Evolutionary conservation across 2,888 invertebrate species (phyloP).

Genomic region (Dicycla oo): DNA sequence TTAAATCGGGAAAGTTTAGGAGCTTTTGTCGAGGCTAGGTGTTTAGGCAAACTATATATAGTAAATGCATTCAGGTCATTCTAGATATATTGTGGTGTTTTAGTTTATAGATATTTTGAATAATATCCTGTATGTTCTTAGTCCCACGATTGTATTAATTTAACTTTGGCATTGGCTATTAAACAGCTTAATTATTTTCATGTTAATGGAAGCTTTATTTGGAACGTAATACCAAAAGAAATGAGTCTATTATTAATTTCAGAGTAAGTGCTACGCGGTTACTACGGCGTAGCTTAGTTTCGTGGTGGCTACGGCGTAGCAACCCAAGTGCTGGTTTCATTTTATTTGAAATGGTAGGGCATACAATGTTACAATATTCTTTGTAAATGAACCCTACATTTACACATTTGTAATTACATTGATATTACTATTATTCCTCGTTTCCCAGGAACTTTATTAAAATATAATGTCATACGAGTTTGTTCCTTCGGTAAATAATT

Average conservation of each 20-base stretch:
- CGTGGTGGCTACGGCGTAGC: conserved; percentile 1
- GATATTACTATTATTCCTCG: no score
- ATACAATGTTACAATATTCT: neutral
- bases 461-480: neutral
- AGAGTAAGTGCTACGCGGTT: conserved; percentile 10
- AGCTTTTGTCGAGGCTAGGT: conserved; percentile 22
- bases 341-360: neutral
- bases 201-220: neutral
- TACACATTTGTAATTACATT: no score
- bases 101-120: neutral
- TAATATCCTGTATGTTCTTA: neutral
- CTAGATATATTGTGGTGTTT: neutral
- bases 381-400: neutral
- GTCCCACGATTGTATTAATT: neutral
- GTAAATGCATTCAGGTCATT: conserved; percentile 27
- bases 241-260: neutral
- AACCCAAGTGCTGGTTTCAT: neutral
- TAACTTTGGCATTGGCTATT: neutral
- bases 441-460: neutral
- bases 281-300: conserved; percentile 30
- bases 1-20: conserved; percentile 21
- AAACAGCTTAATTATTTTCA: neutral
- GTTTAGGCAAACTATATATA: conserved; percentile 38
- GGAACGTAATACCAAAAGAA: neutral
- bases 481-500: conserved; percentile 4